Conservation (phyloP, 2,888 invertebrate genomes). For the Ferrisia virgata region DNA sequence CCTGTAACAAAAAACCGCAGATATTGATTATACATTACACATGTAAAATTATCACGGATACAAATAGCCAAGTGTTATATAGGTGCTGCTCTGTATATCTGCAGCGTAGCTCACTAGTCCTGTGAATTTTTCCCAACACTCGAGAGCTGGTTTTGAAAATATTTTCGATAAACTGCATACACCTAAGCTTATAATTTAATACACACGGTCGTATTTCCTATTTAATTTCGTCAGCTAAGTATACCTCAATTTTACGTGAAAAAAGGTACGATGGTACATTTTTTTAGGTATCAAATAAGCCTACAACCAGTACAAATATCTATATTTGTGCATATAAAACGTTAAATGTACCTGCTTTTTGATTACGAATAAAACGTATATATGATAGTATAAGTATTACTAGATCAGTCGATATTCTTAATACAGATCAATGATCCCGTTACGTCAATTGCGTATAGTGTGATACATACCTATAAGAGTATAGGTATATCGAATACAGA, state of each 20-base stretch:
- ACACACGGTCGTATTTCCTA: too few relatives aligned
- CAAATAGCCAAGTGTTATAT: background rate
- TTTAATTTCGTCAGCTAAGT: too few relatives aligned
- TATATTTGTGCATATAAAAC: background rate
- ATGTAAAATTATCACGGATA: too few relatives aligned
- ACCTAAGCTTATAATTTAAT: too few relatives aligned
- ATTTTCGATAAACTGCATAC: too few relatives aligned
- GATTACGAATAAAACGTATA: too few relatives aligned
- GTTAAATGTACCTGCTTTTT: background rate
- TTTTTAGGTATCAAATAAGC: too few relatives aligned
- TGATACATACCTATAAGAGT: too few relatives aligned
- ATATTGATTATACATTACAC: too few relatives aligned
- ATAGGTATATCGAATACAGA: background rate
- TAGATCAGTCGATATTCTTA: background rate
- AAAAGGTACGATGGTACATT: too few relatives aligned
- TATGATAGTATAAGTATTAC: too few relatives aligned
- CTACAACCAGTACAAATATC: too few relatives aligned
- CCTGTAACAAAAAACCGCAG: background rate
- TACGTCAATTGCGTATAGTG: background rate
- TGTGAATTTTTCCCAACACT: background rate
- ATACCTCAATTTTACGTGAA: background rate
- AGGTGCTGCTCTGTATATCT: background rate
- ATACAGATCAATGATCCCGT: background rate
- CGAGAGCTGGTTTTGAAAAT: background rate
- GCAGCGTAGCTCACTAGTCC: background rate